phyloP scores from a whole-genome alignment of 1,140 invertebrate species.

The Rhagoletis zephyria region DNA sequence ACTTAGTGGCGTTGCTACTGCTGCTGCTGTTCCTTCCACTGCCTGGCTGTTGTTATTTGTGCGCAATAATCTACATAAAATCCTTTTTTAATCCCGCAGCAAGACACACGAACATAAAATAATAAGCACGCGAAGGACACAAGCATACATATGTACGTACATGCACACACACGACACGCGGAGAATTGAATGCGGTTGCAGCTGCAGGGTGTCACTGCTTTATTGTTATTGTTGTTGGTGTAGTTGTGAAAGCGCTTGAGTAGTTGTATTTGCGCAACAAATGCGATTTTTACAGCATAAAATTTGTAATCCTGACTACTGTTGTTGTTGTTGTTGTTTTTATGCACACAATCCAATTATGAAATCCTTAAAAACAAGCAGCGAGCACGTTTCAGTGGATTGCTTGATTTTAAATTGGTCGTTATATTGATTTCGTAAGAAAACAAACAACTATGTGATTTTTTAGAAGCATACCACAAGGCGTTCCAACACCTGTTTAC shows the following conservation, averaged over 20 bases:
- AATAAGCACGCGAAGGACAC: too few relatives aligned
- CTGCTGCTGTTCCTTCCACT: slow-evolving; percentile 34
- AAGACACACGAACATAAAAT: background rate
- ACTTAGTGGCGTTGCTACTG: slow-evolving; percentile 40
- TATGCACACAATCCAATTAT: background rate
- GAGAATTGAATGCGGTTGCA: background rate
- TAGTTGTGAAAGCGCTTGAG: background rate
- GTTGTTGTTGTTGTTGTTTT: background rate
- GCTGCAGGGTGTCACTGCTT: background rate
- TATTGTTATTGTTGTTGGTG: background rate
- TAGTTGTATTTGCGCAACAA: background rate
- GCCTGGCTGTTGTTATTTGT: background rate
- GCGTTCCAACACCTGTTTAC: slow-evolving; percentile 23
- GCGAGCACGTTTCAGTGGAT: slow-evolving; percentile 13
- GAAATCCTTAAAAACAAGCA: slow-evolving; percentile 17
- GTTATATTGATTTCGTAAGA: background rate
- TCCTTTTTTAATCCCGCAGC: slow-evolving; percentile 40
- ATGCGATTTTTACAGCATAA: slow-evolving; percentile 13
- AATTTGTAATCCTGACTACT: background rate
- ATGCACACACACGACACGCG: background rate
- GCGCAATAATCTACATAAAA: slow-evolving; percentile 48
- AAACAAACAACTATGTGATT: background rate
- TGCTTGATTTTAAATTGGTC: background rate
- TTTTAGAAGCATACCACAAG: background rate
- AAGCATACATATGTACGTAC: too few relatives aligned